Conservation (phyloP, 2,113 vertebrate species). For the Myocastor coypus region DNA sequence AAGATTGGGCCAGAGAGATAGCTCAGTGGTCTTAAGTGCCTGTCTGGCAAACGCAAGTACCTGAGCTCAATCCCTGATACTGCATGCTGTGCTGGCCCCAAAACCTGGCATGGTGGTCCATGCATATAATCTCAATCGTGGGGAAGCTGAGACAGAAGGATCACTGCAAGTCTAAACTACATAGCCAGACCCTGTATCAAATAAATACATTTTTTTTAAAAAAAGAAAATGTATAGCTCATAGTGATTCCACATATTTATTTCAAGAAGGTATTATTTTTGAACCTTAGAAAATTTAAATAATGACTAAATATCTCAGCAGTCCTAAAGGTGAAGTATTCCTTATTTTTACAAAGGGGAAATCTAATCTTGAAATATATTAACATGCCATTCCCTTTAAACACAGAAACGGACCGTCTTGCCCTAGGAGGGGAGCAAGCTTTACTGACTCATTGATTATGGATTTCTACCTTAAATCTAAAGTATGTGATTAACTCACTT, state of each 20-base stretch:
- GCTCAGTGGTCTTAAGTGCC: no score
- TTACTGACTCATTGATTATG: background rate
- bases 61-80: no score
- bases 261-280: background rate
- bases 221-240: conserved; percentile 27
- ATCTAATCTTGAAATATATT: background rate
- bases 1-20: background rate
- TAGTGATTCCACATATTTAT: background rate
- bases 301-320: conserved; percentile 6
- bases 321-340: background rate
- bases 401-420: background rate
- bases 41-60: no score
- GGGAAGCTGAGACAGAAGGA: no score
- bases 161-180: no score
- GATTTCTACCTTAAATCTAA: background rate
- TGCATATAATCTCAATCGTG: no score
- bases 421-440: background rate
- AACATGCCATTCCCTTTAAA: background rate
- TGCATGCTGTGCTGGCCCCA: no score
- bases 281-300: conserved; percentile 9
- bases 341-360: conserved; percentile 39
- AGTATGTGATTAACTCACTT: background rate
- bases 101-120: no score
- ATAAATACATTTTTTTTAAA: no score
- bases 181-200: no score